These are phyloP conservation scores for Aspidapion aeneum DNA, from an alignment of 2,888 invertebrate genomes.

Conservation along the genomic window DNA sequence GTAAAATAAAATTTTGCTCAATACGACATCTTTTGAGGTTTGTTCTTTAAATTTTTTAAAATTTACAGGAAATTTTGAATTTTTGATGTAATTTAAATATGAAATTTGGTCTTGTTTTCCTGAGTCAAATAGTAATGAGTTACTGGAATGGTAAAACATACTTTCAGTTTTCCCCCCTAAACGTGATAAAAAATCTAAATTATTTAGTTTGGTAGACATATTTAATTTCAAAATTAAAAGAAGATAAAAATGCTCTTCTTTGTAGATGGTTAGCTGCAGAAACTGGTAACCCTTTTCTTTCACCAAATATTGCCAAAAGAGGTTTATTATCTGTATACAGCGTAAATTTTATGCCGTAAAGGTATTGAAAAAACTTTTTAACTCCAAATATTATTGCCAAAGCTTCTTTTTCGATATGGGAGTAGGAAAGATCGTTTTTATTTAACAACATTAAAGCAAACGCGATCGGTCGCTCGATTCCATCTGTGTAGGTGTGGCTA, in stretches of 20 bases:
- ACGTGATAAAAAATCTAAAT: conserved; percentile 12
- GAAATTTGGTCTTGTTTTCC: conserved; percentile 6
- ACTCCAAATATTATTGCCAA: conserved; percentile 36
- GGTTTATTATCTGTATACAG: conserved; percentile 25
- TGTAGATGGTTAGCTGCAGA: conserved; percentile 11
- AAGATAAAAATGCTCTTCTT: conserved; percentile 8
- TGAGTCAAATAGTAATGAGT: conserved; percentile 2
- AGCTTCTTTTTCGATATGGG: conserved; percentile 21
- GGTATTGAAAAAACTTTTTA: conserved; percentile 39
- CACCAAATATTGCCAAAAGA: conserved; percentile 30
- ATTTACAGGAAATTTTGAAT: conserved; percentile 10
- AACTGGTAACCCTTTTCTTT: conserved; percentile 11
- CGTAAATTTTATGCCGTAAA: conserved; percentile 40
- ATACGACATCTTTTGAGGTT: conserved; percentile 11
- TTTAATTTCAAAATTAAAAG: conserved; percentile 8
- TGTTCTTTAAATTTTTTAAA: conserved; percentile 12
- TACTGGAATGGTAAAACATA: neutral
- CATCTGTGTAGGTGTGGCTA: too few relatives aligned
- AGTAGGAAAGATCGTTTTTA: conserved; percentile 30
- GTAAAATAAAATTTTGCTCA: conserved; percentile 18
- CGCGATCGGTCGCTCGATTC: conserved; percentile 37
- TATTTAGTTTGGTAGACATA: too few relatives aligned
- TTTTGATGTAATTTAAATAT: conserved; percentile 13
- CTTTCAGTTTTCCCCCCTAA: neutral
- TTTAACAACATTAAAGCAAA: conserved; percentile 35